Evolutionary conservation across 2,113 vertebrate species (phyloP), one percentile per base, ranked within the genome.

Genomic region (Rhabdomys dilectus): DNA sequence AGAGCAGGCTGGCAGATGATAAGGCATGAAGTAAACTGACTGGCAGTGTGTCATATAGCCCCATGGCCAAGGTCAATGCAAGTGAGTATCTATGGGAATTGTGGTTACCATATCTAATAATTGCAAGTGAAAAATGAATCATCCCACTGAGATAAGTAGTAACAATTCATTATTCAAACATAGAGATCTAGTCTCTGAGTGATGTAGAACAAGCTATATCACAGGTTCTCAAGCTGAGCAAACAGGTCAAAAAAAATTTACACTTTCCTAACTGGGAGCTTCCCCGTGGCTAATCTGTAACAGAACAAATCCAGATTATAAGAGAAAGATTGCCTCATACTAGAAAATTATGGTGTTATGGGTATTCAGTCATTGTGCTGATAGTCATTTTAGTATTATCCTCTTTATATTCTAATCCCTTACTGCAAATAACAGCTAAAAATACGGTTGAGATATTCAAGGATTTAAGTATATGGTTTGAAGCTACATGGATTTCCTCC

Each of bases 261-360:
- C 36, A 31, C 1, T 51, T 6, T 34, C 3, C 45, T 89, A 24
- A 48, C 1, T 15, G 21, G 13, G 19, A 53, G 22, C 11, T 77
- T 64, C 26, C 4, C 36, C n/a, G 5, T 29, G 58, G 66, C 15
- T 66, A 31, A 42, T 60, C n/a, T 34, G 2, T 8, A 48, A 48
- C 0, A 24, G 7, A 7, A 42, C 2, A 39, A 34, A 51, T 10
- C 15, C 16, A 68, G 4, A 73, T 2, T 19, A 9, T 73, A 42
- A 84, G 31, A 3, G 11, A 0, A 48, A n/a, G 21, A 7, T 16
- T 16, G 4, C 16, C 16, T 60, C 66, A 75, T 8, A 11, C 51
- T 62, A 39, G 29, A 2, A 7, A 73, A 7, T 78, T 11, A 82
- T 34, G 68, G 1, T 45, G 11, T 42, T 73, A 39, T 13, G 3